phyloP scores from a whole-genome alignment of 2,888 invertebrate genomes.

The Drosophila stalkeri region DNA sequence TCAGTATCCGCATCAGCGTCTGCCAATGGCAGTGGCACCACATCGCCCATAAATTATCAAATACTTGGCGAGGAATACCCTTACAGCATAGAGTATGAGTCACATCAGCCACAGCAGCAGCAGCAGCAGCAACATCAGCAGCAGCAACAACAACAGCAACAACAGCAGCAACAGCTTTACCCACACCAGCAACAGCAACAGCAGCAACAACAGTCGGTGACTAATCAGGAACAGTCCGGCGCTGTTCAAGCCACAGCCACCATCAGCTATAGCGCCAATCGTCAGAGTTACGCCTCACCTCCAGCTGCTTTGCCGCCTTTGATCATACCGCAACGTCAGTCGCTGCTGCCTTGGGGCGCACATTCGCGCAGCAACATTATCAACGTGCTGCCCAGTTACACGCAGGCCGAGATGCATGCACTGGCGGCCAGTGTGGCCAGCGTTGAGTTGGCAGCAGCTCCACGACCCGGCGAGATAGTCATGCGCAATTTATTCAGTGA shows the following conservation, averaged over 20 bases:
- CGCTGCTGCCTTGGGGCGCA: constrained; percentile 93
- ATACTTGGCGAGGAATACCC: constrained; percentile 70
- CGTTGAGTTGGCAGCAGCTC: constrained; percentile 88
- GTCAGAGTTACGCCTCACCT: constrained; percentile 70
- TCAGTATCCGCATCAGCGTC: constrained; percentile 25
- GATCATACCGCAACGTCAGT: constrained; percentile 86
- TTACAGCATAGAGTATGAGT: constrained; percentile 65
- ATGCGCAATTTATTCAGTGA: constrained; percentile 96
- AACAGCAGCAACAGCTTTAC: constrained; percentile 9
- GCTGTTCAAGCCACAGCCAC: constrained; percentile 39
- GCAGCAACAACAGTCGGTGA: constrained; percentile 35
- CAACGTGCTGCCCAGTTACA: constrained; percentile 82
- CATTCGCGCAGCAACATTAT: constrained; percentile 84
- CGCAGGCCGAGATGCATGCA: constrained; percentile 69
- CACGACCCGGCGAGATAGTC: constrained; percentile 97
- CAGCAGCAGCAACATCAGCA: constrained; percentile 41
- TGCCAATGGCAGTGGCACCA: constrained; percentile 60
- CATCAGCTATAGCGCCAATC: constrained; percentile 50
- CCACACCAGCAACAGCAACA: constrained; percentile 43
- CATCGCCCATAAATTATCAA: constrained; percentile 74
- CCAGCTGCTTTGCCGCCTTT: constrained; percentile 63
- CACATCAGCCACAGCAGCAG: constrained; percentile 38
- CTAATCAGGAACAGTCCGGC: constrained; percentile 44
- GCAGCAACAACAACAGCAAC: constrained; percentile 42
- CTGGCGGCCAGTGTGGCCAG: constrained; percentile 62